Base-by-base conservation (phyloP, 2,797 vertebrate species). In the Thaleichthys pacificus region DNA sequence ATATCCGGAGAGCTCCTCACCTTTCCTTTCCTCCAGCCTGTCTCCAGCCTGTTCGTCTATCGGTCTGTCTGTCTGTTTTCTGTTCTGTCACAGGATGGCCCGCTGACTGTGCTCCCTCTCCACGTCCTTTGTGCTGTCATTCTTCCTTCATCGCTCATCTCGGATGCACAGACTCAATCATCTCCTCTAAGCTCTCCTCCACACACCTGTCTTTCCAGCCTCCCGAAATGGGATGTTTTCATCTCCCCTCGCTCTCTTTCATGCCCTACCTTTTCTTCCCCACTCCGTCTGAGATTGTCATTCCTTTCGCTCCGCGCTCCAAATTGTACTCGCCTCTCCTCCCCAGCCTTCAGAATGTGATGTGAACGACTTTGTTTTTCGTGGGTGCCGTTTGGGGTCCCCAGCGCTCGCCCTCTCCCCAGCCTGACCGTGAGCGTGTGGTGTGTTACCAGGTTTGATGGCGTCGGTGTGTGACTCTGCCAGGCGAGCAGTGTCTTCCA, bases 371-470 rank as follows among this genome's bases (percentile, higher is more conserved):
- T 21, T 35, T 19, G 17, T n/a, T 35, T 42, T 14, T 0, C 3
- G 42, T 0, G 9, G 3, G 42, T 0, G 42, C 42, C 28, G 28
- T 47, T 47, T 3, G 7, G 28, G 12, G 9, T 14, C 42, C 19
- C 51, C 51, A n/a, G 15, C 4, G 15, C 51, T n/a, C 51, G 15
- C 15, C 19, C 51, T 15, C 15, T 7, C 17, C 15, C 15, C 51
- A 3, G 7, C 2, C 58, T 26, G 85, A 87, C 78, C 3, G 28
- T 67, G 60, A 73, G 67, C 77, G 63, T 80, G 28, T 66, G 73
- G 21, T 74, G 51, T 89, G 83, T 88, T 81, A 80, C 79, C 92
- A 95, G 96, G 95, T 93, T 80, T 93, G 74, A 75, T 90, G 6
- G 77, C 84, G 71, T 93, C 90, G 62, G 89, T 91, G 91, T 82